Conservation (phyloP, 2,888 invertebrate species). For the Epirrhoe tristata region DNA sequence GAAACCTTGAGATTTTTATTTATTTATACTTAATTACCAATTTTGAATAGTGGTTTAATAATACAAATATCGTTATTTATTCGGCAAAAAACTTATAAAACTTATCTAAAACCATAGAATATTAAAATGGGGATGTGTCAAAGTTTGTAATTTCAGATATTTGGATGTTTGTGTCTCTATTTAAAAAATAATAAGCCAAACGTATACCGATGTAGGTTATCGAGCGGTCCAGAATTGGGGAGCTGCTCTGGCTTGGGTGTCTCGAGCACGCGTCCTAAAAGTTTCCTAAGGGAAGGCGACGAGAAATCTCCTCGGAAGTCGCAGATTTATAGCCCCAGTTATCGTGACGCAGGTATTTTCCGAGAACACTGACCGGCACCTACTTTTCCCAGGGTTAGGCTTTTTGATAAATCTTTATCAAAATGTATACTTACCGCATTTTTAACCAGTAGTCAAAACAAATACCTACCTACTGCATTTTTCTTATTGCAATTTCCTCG, state of each 20-base stretch:
- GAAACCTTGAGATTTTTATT: too few species aligned
- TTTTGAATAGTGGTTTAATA: too few species aligned
- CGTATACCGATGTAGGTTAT: neutral
- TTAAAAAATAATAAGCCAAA: neutral
- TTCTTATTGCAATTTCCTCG: too few species aligned
- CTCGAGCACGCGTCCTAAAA: constrained; percentile 71
- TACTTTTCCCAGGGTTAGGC: constrained; percentile 32
- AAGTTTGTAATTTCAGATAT: too few species aligned
- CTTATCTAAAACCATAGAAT: too few species aligned
- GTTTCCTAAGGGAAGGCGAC: constrained; percentile 65
- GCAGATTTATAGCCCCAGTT: constrained; percentile 78
- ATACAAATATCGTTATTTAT: too few species aligned
- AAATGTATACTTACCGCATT: neutral
- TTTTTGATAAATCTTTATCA: neutral
- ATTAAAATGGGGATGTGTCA: too few species aligned
- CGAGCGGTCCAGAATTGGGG: constrained; percentile 10
- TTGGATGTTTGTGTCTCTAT: too few species aligned
- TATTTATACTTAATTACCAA: too few species aligned
- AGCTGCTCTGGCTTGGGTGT: constrained; percentile 51
- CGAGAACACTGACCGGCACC: constrained; percentile 49
- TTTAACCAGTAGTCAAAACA: too few species aligned
- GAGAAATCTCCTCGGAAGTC: constrained; percentile 77
- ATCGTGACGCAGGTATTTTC: constrained; percentile 78
- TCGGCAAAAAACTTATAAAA: too few species aligned
- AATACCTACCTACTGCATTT: too few species aligned